These are phyloP conservation scores for Poeciliopsis prolifica DNA, from an alignment of 2,113 vertebrate species.

Conservation along the genomic window DNA sequence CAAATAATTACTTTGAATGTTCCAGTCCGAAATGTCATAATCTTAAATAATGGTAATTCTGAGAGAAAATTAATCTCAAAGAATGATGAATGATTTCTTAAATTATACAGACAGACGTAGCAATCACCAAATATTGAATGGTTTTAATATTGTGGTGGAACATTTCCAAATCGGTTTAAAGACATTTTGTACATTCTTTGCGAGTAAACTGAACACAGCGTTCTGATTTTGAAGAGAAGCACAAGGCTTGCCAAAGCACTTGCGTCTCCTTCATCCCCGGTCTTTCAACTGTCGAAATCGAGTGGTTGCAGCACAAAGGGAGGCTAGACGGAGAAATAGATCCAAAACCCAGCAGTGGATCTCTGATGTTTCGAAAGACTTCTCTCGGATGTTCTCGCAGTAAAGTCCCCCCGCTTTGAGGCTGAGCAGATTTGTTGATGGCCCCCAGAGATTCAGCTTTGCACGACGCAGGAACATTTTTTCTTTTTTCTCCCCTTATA, in stretches of 20 bases:
- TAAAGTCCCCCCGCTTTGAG: slow-evolving; percentile 30
- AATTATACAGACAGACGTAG: slow-evolving; percentile 14
- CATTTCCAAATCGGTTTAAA: neutral
- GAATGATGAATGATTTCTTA: slow-evolving; percentile 40
- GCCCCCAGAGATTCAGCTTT: slow-evolving; percentile 34
- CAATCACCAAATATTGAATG: slow-evolving; percentile 5
- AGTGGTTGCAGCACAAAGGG: slow-evolving; percentile 38
- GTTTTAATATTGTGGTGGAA: slow-evolving; percentile 1
- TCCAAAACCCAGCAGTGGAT: slow-evolving; percentile 33
- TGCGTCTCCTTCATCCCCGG: slow-evolving; percentile 13
- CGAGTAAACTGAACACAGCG: slow-evolving; percentile 36
- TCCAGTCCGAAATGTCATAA: slow-evolving; percentile 8
- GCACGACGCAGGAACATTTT: slow-evolving; percentile 3
- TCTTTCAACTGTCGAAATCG: slow-evolving; percentile 36
- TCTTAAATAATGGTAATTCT: slow-evolving; percentile 18
- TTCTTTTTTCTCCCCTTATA: neutral
- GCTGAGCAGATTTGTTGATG: slow-evolving; percentile 61
- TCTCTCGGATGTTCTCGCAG: slow-evolving; percentile 42
- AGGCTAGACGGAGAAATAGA: slow-evolving; percentile 33
- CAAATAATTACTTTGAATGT: no score
- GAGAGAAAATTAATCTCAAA: slow-evolving; percentile 15
- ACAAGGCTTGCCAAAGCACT: slow-evolving; percentile 25
- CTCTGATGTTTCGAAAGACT: slow-evolving; percentile 52
- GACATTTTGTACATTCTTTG: slow-evolving; percentile 4
- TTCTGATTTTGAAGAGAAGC: slow-evolving; percentile 18